phyloP scores from a whole-genome alignment of 2,797 vertebrate species.

The Epinephelus malabaricus region DNA sequence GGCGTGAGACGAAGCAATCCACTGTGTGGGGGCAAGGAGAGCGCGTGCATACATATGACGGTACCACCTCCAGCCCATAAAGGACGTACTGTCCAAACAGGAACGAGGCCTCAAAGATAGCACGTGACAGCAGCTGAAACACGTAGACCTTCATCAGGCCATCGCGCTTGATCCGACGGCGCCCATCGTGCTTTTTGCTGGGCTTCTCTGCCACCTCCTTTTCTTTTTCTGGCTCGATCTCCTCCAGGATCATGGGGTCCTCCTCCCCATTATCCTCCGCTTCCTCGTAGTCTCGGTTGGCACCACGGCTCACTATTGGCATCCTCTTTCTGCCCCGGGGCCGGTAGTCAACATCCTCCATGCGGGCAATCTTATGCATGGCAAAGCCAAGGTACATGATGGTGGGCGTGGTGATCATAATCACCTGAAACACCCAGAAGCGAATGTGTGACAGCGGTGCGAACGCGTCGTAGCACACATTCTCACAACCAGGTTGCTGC shows the following conservation, averaged over 20 bases:
- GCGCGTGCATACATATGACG: conserved; percentile 90
- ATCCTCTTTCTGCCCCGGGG: conserved; percentile 77
- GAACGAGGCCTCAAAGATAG: conserved; percentile 88
- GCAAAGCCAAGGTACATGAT: conserved; percentile 94
- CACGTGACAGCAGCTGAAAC: conserved; percentile 89
- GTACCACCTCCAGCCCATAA: conserved; percentile 90
- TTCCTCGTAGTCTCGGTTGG: conserved; percentile 92
- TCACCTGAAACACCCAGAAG: conserved; percentile 96
- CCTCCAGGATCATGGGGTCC: conserved; percentile 94
- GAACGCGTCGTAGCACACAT: conserved; percentile 93
- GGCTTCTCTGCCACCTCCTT: conserved; percentile 79
- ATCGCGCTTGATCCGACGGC: conserved; percentile 91
- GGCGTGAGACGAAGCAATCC: conserved; percentile 94
- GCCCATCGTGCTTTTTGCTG: conserved; percentile 88
- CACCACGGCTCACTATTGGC: conserved; percentile 87
- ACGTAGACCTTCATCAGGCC: conserved; percentile 94
- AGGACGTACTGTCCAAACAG: conserved; percentile 93
- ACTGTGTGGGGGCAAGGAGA: conserved; percentile 94
- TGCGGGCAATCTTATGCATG: conserved; percentile 92
- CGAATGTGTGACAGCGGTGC: conserved; percentile 93
- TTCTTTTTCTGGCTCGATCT: conserved; percentile 89
- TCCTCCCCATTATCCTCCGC: conserved; percentile 93
- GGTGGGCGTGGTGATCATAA: conserved; percentile 91
- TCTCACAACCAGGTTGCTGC: conserved; percentile 93
- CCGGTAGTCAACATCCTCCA: conserved; percentile 81